These are phyloP conservation scores for Tolmerus cingulatus DNA, from an alignment of 2,888 invertebrate genomes.

Conservation along the genomic window DNA sequence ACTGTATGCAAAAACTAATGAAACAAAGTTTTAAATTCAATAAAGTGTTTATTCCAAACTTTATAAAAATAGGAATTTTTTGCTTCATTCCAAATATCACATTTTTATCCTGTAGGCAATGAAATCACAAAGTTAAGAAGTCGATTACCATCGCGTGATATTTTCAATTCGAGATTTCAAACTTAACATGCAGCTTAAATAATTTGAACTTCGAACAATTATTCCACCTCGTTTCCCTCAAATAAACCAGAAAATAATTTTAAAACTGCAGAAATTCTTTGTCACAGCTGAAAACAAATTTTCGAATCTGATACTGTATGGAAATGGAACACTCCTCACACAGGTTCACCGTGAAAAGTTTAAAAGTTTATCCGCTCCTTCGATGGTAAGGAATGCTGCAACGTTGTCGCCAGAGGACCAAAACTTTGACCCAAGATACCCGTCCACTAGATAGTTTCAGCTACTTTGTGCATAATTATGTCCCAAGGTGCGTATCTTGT, in stretches of 20 bases:
- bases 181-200: too few species aligned
- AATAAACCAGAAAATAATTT: neutral
- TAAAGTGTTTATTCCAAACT: too few species aligned
- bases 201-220: too few species aligned
- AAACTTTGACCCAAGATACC: neutral
- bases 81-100: too few species aligned
- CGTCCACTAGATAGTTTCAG: neutral
- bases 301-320: neutral
- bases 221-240: neutral
- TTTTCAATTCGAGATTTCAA: too few species aligned
- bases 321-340: neutral
- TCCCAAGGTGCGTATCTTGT: neutral
- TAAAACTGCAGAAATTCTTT: neutral
- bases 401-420: neutral
- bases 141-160: too few species aligned
- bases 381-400: neutral
- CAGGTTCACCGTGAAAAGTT: neutral
- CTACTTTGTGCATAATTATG: neutral
- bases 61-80: too few species aligned
- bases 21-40: too few species aligned
- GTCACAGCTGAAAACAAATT: neutral
- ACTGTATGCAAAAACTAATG: too few species aligned
- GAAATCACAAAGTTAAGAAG: too few species aligned
- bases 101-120: too few species aligned
- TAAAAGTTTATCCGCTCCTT: neutral